Base-by-base conservation (phyloP, 2,113 vertebrate genomes). In the Myodes glareolus region DNA sequence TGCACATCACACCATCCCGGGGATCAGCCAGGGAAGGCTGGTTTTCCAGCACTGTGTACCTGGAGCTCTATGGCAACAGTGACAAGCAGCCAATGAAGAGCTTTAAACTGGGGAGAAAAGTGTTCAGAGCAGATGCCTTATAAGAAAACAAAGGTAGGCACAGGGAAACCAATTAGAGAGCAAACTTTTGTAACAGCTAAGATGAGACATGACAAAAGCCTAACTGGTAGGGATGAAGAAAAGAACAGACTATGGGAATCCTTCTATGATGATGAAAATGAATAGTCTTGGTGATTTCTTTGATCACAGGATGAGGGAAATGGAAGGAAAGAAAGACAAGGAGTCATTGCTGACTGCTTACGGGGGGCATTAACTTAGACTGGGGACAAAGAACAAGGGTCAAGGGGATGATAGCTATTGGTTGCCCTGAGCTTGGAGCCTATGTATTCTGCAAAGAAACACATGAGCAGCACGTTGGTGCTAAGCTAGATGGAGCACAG, bases 51-150 rank as follows among this genome's bases (percentile, higher is more conserved):
- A 19, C 31, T 2, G 6, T 70, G 36, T 11, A 14, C 61, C 63
- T 80, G 55, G n/a, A 25, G n/a, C 72, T 76, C 78, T 27, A 45
- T 52, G 23, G 25, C 23, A 25, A 68, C 75, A 52, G 27, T 55
- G 50, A 92, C 39, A 86, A 70, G 77, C 72, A 80, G 36, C 7
- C 58, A 76, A 17, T 13, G 17, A 88, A 90, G 50, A 87, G 82
- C 77, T 78, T 75, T 73, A 55, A 52, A 82, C 2, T 31, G 11
- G 29, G 42, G n/a, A 84, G 47, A 12, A 7, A 12, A 7, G 9
- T 73, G 42, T 72, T 78, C 73, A 25, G 39, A 21, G 65, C 76
- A 97, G 63, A 93, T 81, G 84, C 70, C 92, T 90, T 39, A n/a
- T 14, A 78, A 80, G 25, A n/a, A 96, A 96, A 13, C n/a, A 89